Percentiles rank a stretch among this genome's conserved stretches.
These are phyloP conservation scores for Morone chrysops DNA, from an alignment of 2,113 vertebrate genomes.

Conservation along the genomic window DNA sequence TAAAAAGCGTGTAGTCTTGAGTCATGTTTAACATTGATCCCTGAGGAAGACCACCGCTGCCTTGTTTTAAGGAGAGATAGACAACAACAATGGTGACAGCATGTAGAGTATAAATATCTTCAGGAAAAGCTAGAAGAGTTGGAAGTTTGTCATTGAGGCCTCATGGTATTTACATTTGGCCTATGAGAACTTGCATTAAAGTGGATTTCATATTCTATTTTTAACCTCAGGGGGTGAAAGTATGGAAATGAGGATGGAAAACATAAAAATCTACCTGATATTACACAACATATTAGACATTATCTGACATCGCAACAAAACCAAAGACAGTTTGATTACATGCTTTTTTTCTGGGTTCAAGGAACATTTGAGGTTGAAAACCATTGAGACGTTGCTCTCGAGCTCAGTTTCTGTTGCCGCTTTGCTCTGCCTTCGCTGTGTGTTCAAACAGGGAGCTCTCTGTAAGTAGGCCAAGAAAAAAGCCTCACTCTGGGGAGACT, in stretches of 20 bases:
- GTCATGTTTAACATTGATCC: slow-evolving; percentile 12
- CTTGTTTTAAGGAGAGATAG: neutral
- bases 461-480: slow-evolving; percentile 74
- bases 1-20: slow-evolving; percentile 6
- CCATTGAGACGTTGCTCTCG: slow-evolving; percentile 1
- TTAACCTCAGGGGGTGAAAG: neutral
- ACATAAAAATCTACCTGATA: neutral
- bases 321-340: neutral
- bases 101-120: neutral
- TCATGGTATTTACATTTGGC: neutral
- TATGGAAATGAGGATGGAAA: neutral
- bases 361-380: neutral
- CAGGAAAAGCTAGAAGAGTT: neutral
- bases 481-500: slow-evolving; percentile 38
- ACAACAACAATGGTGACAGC: neutral
- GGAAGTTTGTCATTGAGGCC: neutral
- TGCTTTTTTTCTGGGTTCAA: neutral
- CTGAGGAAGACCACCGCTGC: neutral
- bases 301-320: neutral
- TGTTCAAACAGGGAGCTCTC: slow-evolving; percentile 58
- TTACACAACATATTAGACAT: neutral
- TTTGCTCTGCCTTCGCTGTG: slow-evolving; percentile 13
- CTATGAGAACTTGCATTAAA: neutral
- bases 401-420: slow-evolving; percentile 28
- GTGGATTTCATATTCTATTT: neutral